Evolutionary conservation across 1,140 invertebrate genomes (phyloP).

Genomic region (Sycobia sp.): DNA sequence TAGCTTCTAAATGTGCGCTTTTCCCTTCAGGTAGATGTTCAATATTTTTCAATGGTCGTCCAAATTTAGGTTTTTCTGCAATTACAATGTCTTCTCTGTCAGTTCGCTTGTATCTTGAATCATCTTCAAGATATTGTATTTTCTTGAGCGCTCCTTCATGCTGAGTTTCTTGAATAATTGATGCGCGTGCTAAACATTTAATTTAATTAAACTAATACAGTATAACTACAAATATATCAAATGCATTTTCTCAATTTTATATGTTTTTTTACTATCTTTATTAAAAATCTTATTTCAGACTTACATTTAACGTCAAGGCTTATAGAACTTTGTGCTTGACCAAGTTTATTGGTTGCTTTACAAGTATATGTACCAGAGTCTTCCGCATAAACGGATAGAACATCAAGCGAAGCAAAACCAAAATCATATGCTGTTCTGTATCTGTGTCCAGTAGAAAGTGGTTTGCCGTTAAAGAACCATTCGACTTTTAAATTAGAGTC

Average conservation of each 20-base stretch:
- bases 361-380: slow-evolving; percentile 93
- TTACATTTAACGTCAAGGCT: slow-evolving; percentile 82
- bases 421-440: slow-evolving; percentile 94
- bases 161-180: slow-evolving; percentile 91
- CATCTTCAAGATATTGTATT: slow-evolving; percentile 90
- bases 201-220: background rate
- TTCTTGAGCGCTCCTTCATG: slow-evolving; percentile 92
- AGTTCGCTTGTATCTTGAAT: slow-evolving; percentile 75
- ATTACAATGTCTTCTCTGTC: slow-evolving; percentile 74
- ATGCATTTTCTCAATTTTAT: background rate
- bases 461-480: slow-evolving; percentile 93
- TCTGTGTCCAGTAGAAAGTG: slow-evolving; percentile 87
- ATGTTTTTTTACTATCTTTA: background rate
- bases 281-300: slow-evolving; percentile 46
- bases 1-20: slow-evolving; percentile 92
- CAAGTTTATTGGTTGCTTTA: slow-evolving; percentile 84
- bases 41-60: slow-evolving; percentile 82
- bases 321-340: slow-evolving; percentile 80
- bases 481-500: slow-evolving; percentile 92
- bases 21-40: slow-evolving; percentile 85
- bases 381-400: slow-evolving; percentile 90
- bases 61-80: slow-evolving; percentile 86
- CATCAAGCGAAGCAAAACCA: slow-evolving; percentile 92
- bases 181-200: slow-evolving; percentile 71
- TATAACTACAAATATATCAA: too few relatives aligned